These are phyloP conservation scores for Tenthredo scrophulariae DNA, from an alignment of 2,888 invertebrate species.

Conservation along the genomic window DNA sequence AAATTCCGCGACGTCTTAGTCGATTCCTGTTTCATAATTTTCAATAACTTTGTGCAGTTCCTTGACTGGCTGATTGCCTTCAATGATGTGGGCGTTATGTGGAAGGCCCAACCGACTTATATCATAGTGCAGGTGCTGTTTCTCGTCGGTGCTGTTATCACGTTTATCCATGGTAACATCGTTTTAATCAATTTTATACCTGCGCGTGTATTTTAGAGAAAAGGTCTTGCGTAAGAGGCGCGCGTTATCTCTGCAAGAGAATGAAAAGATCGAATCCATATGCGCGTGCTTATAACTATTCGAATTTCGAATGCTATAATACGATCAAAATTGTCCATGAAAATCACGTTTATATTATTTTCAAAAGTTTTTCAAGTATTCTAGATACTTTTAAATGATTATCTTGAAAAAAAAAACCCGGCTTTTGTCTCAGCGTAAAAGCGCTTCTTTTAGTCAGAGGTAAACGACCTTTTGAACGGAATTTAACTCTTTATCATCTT, in stretches of 20 bases:
- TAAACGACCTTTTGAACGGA: background rate
- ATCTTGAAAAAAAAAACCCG: background rate
- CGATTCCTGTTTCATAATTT: background rate
- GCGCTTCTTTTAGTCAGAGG: background rate
- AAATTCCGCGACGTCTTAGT: background rate
- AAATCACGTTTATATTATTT: background rate
- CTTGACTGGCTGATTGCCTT: conserved; percentile 83
- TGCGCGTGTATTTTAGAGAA: background rate
- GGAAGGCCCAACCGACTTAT: conserved; percentile 85
- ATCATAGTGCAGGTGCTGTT: conserved; percentile 83
- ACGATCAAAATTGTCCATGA: background rate
- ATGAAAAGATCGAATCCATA: background rate
- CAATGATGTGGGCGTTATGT: conserved; percentile 80
- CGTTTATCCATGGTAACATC: conserved; percentile 84
- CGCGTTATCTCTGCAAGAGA: background rate
- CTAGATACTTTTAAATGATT: background rate
- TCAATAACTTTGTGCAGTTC: conserved; percentile 77
- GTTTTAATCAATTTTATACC: conserved; percentile 41
- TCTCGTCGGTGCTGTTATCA: conserved; percentile 82
- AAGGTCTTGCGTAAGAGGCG: background rate
- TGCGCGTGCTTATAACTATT: background rate
- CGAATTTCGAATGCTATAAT: background rate
- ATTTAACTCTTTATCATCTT: conserved; percentile 8
- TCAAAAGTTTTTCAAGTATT: background rate
- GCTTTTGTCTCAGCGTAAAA: background rate